Conservation (phyloP, 2,797 vertebrate species). For the Antennarius maculatus region DNA sequence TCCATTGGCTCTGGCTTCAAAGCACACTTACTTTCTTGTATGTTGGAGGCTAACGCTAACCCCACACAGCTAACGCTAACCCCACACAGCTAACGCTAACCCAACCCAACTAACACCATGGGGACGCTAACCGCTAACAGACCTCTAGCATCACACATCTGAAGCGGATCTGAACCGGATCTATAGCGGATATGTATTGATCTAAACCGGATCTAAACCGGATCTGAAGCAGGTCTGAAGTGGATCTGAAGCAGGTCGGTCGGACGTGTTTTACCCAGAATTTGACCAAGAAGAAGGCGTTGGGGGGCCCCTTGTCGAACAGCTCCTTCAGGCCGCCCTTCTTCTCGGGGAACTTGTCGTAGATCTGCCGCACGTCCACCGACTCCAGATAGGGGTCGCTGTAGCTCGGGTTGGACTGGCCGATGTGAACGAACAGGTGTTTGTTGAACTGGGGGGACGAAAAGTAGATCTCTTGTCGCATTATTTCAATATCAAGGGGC, state of each 20-base stretch:
- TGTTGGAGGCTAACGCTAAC: slow-evolving; percentile 47
- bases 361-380: slow-evolving; percentile 95
- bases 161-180: too few species aligned
- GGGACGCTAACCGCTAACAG: slow-evolving; percentile 71
- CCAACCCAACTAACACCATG: slow-evolving; percentile 52
- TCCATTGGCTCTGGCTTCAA: slow-evolving; percentile 53
- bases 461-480: not conserved
- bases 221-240: not conserved
- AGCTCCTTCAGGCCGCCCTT: slow-evolving; percentile 96
- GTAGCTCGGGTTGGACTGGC: slow-evolving; percentile 91
- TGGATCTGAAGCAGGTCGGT: not conserved
- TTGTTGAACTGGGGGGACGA: slow-evolving; percentile 88
- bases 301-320: slow-evolving; percentile 91
- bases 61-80: slow-evolving; percentile 59
- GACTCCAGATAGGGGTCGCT: slow-evolving; percentile 93
- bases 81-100: slow-evolving; percentile 49
- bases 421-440: slow-evolving; percentile 95
- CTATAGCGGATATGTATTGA: too few species aligned
- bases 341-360: slow-evolving; percentile 97
- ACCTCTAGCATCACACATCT: too few species aligned
- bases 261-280: slow-evolving; percentile 90
- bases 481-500: not conserved
- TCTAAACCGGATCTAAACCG: not conserved
- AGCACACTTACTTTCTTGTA: slow-evolving; percentile 54
- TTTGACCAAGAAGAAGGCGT: slow-evolving; percentile 96